These are phyloP conservation scores for Neoarius graeffei DNA, from an alignment of 2,113 vertebrate genomes.

Conservation along the genomic window DNA sequence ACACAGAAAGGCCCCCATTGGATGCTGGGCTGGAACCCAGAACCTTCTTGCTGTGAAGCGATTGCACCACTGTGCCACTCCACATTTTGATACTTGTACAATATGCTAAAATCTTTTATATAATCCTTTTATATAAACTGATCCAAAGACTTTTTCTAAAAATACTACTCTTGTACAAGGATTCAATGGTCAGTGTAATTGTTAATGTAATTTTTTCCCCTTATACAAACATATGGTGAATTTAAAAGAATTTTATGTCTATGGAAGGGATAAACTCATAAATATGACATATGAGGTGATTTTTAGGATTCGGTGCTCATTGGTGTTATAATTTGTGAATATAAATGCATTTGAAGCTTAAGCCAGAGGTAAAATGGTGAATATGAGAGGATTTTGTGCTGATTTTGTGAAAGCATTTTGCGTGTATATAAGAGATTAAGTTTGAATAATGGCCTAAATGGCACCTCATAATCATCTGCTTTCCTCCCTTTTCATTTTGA, in stretches of 20 bases:
- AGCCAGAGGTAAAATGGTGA: neutral
- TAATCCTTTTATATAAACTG: neutral
- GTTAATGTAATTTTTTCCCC: neutral
- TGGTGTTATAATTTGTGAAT: neutral
- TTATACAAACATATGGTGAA: no score
- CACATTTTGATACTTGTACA: neutral
- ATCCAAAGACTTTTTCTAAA: neutral
- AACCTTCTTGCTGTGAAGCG: no score
- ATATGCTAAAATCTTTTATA: neutral
- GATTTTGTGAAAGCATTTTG: constrained; percentile 24
- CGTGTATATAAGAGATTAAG: constrained; percentile 20
- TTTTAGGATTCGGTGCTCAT: neutral
- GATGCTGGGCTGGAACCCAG: no score
- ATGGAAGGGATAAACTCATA: neutral
- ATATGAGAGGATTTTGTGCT: constrained; percentile 14
- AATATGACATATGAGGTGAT: neutral
- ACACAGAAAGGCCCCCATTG: no score
- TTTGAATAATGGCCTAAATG: constrained; percentile 24
- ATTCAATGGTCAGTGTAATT: neutral
- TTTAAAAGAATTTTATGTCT: neutral
- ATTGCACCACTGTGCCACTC: no score
- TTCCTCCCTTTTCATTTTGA: neutral
- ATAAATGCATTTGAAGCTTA: constrained; percentile 1
- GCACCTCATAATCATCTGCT: neutral
- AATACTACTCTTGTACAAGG: neutral